These are phyloP conservation scores for Drosophila obscura DNA, from an alignment of 1,140 invertebrate genomes.

Conservation along the genomic window DNA sequence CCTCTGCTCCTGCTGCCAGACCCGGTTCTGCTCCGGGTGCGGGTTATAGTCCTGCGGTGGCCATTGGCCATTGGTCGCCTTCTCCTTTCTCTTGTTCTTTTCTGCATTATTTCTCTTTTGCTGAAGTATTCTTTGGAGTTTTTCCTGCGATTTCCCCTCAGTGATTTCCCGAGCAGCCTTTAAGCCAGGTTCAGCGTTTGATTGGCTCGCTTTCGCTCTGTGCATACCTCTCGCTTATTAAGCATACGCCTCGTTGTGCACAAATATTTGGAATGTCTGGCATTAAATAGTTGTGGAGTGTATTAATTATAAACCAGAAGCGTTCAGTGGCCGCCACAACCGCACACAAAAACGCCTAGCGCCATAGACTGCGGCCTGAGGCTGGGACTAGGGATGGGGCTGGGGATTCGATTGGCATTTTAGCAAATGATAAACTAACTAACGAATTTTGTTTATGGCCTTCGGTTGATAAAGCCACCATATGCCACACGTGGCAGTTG, in stretches of 20 bases:
- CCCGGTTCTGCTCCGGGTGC: conserved; percentile 5
- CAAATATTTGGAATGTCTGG: conserved; percentile 40
- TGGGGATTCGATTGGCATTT: conserved; percentile 25
- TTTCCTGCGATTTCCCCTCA: conserved; percentile 30
- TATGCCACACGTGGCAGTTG: conserved; percentile 13
- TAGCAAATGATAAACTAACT: conserved; percentile 70
- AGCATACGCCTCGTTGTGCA: conserved; percentile 57
- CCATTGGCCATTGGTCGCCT: conserved; percentile 38
- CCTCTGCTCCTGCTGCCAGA: conserved; percentile 3
- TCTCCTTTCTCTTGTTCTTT: conserved; percentile 28
- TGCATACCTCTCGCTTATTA: conserved; percentile 40
- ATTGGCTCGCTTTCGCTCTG: conserved; percentile 43
- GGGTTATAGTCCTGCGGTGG: conserved; percentile 39
- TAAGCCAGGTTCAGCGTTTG: conserved; percentile 59
- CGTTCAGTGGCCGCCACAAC: conserved; percentile 46
- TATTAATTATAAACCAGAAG: conserved; percentile 56
- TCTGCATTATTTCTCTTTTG: conserved; percentile 56
- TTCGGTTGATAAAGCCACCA: conserved; percentile 39
- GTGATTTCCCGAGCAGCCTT: conserved; percentile 12
- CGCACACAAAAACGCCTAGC: conserved; percentile 53
- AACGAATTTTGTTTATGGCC: conserved; percentile 70
- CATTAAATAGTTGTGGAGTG: conserved; percentile 42
- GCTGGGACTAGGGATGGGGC: too few species aligned
- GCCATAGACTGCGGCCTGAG: too few species aligned
- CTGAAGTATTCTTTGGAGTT: conserved; percentile 58